Evolutionary conservation across 30 jellyfish, hydroid and myxozoan species (phyloP).

Genomic region (Pelagia noctiluca): DNA sequence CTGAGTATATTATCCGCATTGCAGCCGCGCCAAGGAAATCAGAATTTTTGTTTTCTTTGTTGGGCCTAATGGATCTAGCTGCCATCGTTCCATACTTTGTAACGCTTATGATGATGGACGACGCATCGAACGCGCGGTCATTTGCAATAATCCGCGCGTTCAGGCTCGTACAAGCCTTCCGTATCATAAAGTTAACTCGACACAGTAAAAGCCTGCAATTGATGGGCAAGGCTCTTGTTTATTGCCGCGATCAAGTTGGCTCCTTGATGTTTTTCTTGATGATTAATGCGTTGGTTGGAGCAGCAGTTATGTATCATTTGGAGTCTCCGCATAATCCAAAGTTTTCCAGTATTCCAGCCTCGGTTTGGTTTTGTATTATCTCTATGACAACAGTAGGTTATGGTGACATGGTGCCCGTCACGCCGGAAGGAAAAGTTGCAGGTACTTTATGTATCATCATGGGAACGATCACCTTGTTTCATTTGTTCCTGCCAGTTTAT

Average conservation of each 20-base stretch:
- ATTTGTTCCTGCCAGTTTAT: conserved; percentile 84
- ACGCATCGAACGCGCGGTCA: conserved; percentile 74
- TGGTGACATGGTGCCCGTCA: conserved; percentile 81
- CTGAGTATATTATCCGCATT: conserved; percentile 65
- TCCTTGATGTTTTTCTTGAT: conserved; percentile 63
- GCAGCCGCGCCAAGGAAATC: conserved; percentile 69
- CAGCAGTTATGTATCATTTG: conserved; percentile 62
- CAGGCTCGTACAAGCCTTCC: conserved; percentile 74
- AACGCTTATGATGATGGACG: conserved; percentile 49
- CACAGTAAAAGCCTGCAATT: conserved; percentile 77
- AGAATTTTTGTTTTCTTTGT: conserved; percentile 69
- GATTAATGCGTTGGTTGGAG: conserved; percentile 63
- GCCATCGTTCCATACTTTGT: conserved; percentile 79
- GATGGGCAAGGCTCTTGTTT: conserved; percentile 67
- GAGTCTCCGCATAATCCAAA: conserved; percentile 43
- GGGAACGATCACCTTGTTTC: conserved; percentile 79
- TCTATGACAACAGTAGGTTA: conserved; percentile 89
- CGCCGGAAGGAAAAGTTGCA: conserved; percentile 68
- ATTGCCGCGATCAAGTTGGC: conserved; percentile 77
- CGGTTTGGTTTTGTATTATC: conserved; percentile 80
- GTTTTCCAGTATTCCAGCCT: conserved; percentile 67
- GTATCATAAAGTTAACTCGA: conserved; percentile 71
- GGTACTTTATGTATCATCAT: conserved; percentile 67
- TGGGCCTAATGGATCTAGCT: conserved; percentile 76
- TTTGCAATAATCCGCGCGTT: conserved; percentile 78